Evolutionary conservation across 2,113 vertebrate genomes (phyloP), one percentile per base, ranked within the genome.

Genomic region (Xerus inauris): DNA sequence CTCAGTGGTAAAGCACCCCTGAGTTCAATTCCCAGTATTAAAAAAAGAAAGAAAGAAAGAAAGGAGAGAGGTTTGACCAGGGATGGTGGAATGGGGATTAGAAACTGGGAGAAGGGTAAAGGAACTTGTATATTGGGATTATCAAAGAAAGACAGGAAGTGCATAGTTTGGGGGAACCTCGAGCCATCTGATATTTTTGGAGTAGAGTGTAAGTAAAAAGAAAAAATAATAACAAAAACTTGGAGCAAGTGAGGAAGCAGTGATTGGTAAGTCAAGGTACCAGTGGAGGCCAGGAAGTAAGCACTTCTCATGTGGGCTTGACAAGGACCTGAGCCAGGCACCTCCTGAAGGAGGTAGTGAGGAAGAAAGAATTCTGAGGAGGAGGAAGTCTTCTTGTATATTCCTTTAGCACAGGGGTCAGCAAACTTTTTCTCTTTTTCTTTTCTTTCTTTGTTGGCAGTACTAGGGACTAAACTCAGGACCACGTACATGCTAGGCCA

Each of bases 281-380:
- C 10, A 65, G 28, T 51, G n/a, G 16, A 51, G 45, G 57, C 38
- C 35, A 14, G 5, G 22, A 20, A 73, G 20, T 14, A 13, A 83
- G 47, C 32, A 76, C 12, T 69, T 49, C 1, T n/a, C 38, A 19
- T 2, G 0, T 6, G n/a, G 30, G 20, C 5, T 35, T 64, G 9
- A 7, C 51, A 64, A 49, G 42, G n/a, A 40, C 35, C 13, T 14
- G 51, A 7, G 42, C n/a, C 51, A 65, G 22, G 30, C 67, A 72
- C 28, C 30, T 32, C 28, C 19, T 57, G 35, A 72, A 64, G 45
- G 64, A 69, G 28, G 24, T 64, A 17, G 72, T 16, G 28, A 54
- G 8, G 14, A 26, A 32, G 11, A 3, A 19, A 59, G 42, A 45
- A 12, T 30, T 51, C 90, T 38, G 40, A 84, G 28, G 26, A 1